Conservation (phyloP, 2,888 invertebrate species). For the Escarpia spicata region DNA sequence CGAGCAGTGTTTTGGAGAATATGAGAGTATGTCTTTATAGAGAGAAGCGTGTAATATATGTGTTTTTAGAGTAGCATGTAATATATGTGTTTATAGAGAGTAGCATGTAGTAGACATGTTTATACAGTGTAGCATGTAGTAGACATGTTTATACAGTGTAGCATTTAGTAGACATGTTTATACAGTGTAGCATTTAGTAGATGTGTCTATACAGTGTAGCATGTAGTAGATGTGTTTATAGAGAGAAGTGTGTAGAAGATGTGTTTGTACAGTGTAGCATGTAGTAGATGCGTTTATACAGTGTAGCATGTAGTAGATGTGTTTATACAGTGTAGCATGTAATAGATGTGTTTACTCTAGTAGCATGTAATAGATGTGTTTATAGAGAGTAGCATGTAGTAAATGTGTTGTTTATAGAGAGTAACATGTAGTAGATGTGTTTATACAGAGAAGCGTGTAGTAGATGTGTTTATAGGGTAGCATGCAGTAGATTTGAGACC, state of each 20-base stretch:
- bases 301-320: neutral
- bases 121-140: neutral
- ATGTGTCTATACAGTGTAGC: no score
- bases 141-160: neutral
- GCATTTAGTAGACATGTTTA: neutral
- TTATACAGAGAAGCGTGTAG: neutral
- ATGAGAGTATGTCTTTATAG: neutral
- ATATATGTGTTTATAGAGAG: no score
- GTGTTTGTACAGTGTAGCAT: neutral
- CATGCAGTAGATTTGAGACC: neutral
- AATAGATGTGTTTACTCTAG: no score
- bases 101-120: neutral
- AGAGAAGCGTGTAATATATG: neutral
- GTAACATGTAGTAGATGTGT: neutral
- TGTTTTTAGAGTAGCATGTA: neutral
- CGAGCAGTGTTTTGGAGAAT: neutral
- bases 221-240: neutral
- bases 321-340: no score
- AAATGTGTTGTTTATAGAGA: neutral
- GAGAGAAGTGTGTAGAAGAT: neutral
- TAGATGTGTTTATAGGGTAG: neutral
- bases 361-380: neutral
- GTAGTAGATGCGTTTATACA: neutral
- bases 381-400: neutral
- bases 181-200: neutral